Base-by-base conservation (phyloP, 2,888 invertebrate species). In the Bombylius major region DNA sequence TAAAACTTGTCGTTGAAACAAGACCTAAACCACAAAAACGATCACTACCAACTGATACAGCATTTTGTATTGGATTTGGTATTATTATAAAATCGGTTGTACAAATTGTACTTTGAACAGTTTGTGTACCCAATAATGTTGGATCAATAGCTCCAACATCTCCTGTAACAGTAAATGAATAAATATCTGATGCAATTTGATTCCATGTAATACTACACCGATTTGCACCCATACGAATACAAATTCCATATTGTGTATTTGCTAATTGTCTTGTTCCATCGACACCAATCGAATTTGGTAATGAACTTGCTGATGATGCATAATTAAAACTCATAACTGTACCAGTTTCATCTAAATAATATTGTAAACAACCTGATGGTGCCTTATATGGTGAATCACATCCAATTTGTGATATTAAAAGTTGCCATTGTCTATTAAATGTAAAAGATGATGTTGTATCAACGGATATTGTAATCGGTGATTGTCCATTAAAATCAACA, bases 321-420 rank as follows among this genome's bases (percentile, higher is more conserved):
- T 85, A 89, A 71, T 90, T 89, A 63, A 89, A 89, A 69, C 88
- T 86, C 50, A 73, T 77, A 5, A 88, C 83, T 0, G 80, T 82
- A 5, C 84, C 86, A 1, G 79, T 69, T 1, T 71, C 65, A 0
- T 77, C 78, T 39, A 81, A 82, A 67, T 83, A 83, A 69, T 87
- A 89, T 73, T 87, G 87, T 33, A 89, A 75, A 66, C 89, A 89
- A 44, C 89, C 89, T 56, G 82, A 79, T 1, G 89, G 89, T 13
- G 88, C 89, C 82, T 70, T 66, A 48, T 80, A 82, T 1, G 82
- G 78, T 57, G 86, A 85, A 61, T 82, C 81, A 65, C 89, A 90
- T 5, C 80, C 80, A 47, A 89, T 78, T 70, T 89, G 89, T 1
- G 81, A 77, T 1, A 89, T 77, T 67, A 81, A 81, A 48, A 90